A percentile compares a stretch with the other conserved stretches of the same genome.
Evolutionary conservation across 2,113 vertebrate genomes (phyloP).

Genomic region (Alexandromys fortis): DNA sequence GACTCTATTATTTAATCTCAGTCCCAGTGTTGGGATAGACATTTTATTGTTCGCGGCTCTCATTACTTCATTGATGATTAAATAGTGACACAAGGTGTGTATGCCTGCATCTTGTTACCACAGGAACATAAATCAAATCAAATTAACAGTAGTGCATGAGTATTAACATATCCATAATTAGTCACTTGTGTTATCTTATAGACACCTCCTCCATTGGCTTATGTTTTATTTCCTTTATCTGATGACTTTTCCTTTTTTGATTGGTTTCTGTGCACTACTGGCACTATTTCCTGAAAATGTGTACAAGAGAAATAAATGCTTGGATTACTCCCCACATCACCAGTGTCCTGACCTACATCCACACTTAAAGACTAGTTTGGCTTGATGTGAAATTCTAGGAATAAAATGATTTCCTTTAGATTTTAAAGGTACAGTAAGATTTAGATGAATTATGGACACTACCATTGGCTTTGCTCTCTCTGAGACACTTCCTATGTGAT

Average conservation of each 20-base stretch:
- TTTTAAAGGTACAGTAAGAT: background rate
- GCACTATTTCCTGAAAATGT: background rate
- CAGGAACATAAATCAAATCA: background rate
- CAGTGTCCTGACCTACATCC: background rate
- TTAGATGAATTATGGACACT: background rate
- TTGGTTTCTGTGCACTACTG: background rate
- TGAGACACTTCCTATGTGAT: background rate
- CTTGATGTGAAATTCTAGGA: conserved; percentile 1
- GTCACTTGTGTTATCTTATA: background rate
- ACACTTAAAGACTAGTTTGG: background rate
- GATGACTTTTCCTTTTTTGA: background rate
- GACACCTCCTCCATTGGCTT: background rate
- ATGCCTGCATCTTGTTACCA: background rate
- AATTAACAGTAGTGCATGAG: background rate
- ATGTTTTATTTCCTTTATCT: background rate
- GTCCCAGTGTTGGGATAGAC: background rate
- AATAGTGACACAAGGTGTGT: background rate
- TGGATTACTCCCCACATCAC: background rate
- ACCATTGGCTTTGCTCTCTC: background rate
- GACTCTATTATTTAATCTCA: background rate
- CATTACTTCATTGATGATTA: background rate
- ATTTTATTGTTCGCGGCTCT: background rate
- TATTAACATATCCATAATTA: background rate
- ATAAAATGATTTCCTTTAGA: background rate
- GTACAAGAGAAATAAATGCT: background rate